Evolutionary conservation across 2,797 vertebrate species (phyloP).

Genomic region (Hybognathus amarus): DNA sequence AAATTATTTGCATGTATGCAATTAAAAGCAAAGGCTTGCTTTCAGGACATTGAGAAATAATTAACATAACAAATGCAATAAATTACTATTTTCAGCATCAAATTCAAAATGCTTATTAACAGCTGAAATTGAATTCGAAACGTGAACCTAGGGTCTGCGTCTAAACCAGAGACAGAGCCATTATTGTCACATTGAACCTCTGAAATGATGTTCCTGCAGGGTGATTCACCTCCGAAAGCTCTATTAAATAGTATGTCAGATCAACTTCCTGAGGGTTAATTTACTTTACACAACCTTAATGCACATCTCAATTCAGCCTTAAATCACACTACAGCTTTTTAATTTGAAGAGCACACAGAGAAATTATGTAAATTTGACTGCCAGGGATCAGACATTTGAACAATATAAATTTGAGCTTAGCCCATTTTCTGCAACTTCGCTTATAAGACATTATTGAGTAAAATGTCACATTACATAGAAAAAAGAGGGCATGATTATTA

Average conservation of each 20-base stretch:
- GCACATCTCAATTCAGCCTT: constrained; percentile 33
- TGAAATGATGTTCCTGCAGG: constrained; percentile 27
- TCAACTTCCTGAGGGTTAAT: constrained; percentile 41
- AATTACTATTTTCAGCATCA: constrained; percentile 20
- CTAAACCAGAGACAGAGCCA: constrained; percentile 18
- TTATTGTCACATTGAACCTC: constrained; percentile 36
- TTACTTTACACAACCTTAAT: constrained; percentile 44
- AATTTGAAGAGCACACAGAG: constrained; percentile 58
- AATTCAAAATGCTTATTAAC: constrained; percentile 21
- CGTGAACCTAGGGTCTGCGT: not conserved
- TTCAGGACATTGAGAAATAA: too few species aligned
- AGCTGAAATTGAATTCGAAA: constrained; percentile 30
- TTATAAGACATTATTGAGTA: not conserved
- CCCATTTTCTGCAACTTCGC: constrained; percentile 53
- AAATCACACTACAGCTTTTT: constrained; percentile 58
- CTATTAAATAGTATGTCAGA: constrained; percentile 43
- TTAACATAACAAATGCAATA: not conserved
- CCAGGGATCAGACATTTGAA: constrained; percentile 58
- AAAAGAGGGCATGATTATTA: not conserved
- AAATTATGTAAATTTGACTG: constrained; percentile 50
- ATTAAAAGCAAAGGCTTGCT: not conserved
- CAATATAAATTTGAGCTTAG: constrained; percentile 53
- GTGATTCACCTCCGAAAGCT: constrained; percentile 39
- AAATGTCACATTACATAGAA: not conserved
- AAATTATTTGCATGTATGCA: not conserved